These are phyloP conservation scores for Sebastiscus albofasciatus DNA, from an alignment of 2,797 vertebrate species.

Conservation along the genomic window DNA sequence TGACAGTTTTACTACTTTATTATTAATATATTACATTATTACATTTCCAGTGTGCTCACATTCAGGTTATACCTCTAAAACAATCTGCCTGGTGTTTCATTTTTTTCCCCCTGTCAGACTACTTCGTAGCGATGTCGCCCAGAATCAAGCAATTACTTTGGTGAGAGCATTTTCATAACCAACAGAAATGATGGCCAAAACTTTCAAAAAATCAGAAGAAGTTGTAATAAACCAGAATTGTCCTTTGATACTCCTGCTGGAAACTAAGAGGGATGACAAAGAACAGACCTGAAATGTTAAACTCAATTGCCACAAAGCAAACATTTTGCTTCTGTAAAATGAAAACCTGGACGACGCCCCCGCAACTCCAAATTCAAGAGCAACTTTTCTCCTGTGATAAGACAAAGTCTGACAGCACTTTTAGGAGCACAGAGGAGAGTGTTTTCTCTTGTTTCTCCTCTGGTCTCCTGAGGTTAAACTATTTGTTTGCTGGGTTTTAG, in stretches of 20 bases:
- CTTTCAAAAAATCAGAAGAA: neutral
- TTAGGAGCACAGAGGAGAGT: conserved; percentile 12
- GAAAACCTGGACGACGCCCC: neutral
- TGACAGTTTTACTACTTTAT: neutral
- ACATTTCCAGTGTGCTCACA: neutral
- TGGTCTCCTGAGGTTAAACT: conserved; percentile 22
- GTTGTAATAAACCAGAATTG: neutral
- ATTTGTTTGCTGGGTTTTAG: conserved; percentile 35
- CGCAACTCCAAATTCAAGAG: conserved; percentile 10
- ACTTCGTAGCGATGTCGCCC: neutral
- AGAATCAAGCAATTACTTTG: neutral
- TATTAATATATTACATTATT: neutral
- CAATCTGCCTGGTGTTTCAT: neutral
- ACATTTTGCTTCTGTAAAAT: neutral
- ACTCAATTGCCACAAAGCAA: conserved; percentile 2
- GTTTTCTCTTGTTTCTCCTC: conserved; percentile 36
- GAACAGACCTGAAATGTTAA: neutral
- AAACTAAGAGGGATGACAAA: neutral
- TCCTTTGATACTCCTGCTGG: neutral
- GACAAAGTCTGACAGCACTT: conserved; percentile 33
- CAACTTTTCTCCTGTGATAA: conserved; percentile 12
- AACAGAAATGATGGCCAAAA: neutral
- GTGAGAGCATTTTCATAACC: neutral
- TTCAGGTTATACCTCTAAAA: neutral
- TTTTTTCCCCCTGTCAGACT: neutral